Conservation (phyloP, 2,113 vertebrate species). For the Cyphomyrus discorhynchus region DNA sequence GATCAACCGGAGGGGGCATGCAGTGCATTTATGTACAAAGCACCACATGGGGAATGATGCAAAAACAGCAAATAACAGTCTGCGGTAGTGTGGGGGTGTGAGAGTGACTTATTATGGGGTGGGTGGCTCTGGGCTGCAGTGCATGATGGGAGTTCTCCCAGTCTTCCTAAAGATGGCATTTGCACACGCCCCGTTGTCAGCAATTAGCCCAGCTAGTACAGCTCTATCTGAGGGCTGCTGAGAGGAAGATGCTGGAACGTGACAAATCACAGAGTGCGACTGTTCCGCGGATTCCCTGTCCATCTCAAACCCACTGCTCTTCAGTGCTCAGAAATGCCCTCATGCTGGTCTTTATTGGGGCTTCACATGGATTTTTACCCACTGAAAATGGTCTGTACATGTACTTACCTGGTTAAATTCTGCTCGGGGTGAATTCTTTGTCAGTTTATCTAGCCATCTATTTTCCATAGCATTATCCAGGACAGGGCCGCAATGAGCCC, state of each 20-base stretch:
- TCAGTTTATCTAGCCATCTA: background rate
- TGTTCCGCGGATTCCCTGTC: background rate
- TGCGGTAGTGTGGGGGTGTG: background rate
- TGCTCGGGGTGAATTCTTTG: background rate
- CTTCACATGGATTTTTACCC: background rate
- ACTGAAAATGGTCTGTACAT: background rate
- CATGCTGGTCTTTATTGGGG: background rate
- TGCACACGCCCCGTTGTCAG: background rate
- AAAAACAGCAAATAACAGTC: background rate
- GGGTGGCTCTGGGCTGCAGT: background rate
- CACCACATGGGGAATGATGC: background rate
- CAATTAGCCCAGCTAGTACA: background rate
- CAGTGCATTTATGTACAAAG: background rate
- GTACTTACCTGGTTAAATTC: background rate
- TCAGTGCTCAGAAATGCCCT: background rate
- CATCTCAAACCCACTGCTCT: background rate
- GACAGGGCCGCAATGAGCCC: background rate
- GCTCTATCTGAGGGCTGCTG: background rate
- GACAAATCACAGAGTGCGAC: background rate
- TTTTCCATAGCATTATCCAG: background rate
- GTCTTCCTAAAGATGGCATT: background rate
- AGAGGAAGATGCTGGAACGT: background rate
- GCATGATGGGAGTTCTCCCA: conserved; percentile 7
- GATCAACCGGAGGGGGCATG: background rate
- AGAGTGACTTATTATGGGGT: background rate